Evolutionary conservation across 2,888 invertebrate species (phyloP), one percentile per base, ranked within the genome.

Genomic region (Drosophila aldrichi): DNA sequence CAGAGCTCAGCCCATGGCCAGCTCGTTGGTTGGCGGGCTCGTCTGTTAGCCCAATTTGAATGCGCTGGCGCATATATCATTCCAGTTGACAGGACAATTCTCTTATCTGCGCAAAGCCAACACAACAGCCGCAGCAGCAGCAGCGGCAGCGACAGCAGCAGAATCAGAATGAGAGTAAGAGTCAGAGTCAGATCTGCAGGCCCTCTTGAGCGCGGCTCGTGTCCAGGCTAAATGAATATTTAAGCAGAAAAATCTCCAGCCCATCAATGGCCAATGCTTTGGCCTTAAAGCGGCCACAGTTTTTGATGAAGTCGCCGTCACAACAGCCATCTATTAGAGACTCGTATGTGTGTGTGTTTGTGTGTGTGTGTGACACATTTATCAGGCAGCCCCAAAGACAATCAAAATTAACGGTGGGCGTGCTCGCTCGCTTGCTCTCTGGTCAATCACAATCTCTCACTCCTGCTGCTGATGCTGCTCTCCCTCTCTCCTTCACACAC

Each of bases 71-170:
- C 94, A 95, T 95, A 95, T 95, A 95, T 95, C 95, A 95, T 95
- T 94, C 93, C 93, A 94, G 94, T 94, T 95, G 95, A 95, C 95
- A 95, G 95, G 94, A 94, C 95, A 95, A 95, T 95, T 95, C 95
- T 94, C 94, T 94, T 94, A 94, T 94, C 94, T 94, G 93, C 89
- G 85, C 90, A 90, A 93, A 93, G 90, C 92, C 92, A 92, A 92
- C 92, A 92, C 90, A 89, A 91, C 89, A 91, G 91, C 90, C 79
- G 67, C 90, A 82, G 79, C 75, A 67, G 44, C 59, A 78, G 62
- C 89, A 90, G 91, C 85, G 72, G 64, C 90, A 82, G 79, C 82
- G 67, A 44, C 52, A 82, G 79, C 79, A 69, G 6, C 36, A 38
- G 43, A 49, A 54, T 29, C 54, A 18, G 34, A 51, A 54, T 43